These are phyloP conservation scores for Scaptodrosophila lebanonensis DNA, from an alignment of 1,140 invertebrate species.

Conservation along the genomic window DNA sequence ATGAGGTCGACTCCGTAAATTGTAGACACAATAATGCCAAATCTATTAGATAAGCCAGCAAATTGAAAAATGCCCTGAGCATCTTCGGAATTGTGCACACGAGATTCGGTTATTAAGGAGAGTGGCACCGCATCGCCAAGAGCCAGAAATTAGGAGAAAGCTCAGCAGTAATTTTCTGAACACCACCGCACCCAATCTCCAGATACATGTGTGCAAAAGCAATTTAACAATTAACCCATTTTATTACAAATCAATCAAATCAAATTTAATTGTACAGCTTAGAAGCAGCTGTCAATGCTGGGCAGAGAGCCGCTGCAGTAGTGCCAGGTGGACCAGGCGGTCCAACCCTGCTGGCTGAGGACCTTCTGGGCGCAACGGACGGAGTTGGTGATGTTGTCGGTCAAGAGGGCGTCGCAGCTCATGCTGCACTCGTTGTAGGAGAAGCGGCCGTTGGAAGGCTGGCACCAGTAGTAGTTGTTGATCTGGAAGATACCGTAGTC, in stretches of 20 bases:
- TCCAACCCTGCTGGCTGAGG: conserved; percentile 24
- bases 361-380: conserved; percentile 24
- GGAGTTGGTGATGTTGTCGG: conserved; percentile 15
- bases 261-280: no score
- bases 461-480: conserved; percentile 38
- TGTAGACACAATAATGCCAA: conserved; percentile 20
- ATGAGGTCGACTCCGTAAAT: no score
- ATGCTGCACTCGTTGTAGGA: conserved; percentile 3
- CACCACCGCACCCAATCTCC: no score
- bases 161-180: no score
- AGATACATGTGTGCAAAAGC: no score
- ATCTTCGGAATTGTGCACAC: conserved; percentile 6
- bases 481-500: conserved; percentile 47
- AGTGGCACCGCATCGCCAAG: conserved; percentile 18
- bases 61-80: conserved; percentile 26
- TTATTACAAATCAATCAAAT: no score
- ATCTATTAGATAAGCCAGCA: conserved; percentile 16
- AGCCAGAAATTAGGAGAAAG: conserved; percentile 19
- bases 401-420: conserved; percentile 11
- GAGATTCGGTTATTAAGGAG: conserved; percentile 31
- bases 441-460: conserved; percentile 1
- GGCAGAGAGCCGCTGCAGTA: conserved; percentile 18
- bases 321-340: conserved; percentile 24
- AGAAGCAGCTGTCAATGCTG: conserved; percentile 25
- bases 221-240: no score